Conservation (phyloP, 1,140 invertebrate genomes). For the Eurosta solidaginis region DNA sequence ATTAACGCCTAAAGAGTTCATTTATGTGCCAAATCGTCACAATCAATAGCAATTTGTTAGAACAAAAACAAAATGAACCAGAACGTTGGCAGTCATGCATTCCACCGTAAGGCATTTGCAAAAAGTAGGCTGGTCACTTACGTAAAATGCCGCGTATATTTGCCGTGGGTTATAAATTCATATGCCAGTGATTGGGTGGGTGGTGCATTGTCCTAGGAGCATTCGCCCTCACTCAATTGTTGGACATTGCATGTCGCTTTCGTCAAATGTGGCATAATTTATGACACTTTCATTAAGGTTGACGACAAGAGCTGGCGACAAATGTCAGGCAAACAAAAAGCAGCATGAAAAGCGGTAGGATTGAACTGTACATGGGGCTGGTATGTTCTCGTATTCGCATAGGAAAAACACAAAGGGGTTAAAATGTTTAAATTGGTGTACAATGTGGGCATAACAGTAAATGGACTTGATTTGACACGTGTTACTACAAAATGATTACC, state of each 20-base stretch:
- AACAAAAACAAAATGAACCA: neutral
- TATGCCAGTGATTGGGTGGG: neutral
- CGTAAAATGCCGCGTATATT: slow-evolving; percentile 8
- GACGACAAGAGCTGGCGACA: neutral
- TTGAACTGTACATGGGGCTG: neutral
- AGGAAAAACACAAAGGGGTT: neutral
- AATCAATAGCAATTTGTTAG: slow-evolving; percentile 24
- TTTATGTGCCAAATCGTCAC: slow-evolving; percentile 22
- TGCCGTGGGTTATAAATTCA: neutral
- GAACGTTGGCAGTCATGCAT: neutral
- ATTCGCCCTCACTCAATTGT: neutral
- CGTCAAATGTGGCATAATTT: slow-evolving; percentile 59
- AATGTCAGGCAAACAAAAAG: neutral
- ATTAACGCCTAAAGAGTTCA: slow-evolving; percentile 7
- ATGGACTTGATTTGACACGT: neutral
- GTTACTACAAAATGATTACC: slow-evolving; percentile 17
- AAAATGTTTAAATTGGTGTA: neutral
- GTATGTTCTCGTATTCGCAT: no score
- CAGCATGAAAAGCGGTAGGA: neutral
- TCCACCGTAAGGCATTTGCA: neutral
- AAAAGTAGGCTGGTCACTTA: slow-evolving; percentile 9
- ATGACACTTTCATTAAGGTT: slow-evolving; percentile 56
- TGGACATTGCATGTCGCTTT: slow-evolving; percentile 40
- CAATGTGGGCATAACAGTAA: neutral
- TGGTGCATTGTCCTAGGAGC: neutral